Percentiles rank a stretch among this genome's conserved stretches.
These are phyloP conservation scores for Acleris cristana DNA, from an alignment of 2,888 invertebrate genomes.

Conservation along the genomic window DNA sequence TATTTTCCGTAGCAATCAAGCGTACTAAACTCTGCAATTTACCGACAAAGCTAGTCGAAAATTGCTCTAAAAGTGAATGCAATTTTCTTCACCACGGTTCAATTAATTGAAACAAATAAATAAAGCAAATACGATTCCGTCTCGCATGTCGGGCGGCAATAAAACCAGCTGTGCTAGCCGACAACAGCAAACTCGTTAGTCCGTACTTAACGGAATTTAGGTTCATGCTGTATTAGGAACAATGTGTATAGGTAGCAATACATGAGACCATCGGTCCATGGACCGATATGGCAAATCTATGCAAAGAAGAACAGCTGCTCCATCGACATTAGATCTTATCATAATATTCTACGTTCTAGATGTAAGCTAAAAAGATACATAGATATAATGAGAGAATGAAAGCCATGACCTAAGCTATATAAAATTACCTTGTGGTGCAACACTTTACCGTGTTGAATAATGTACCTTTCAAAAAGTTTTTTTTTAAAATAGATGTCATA, in stretches of 20 bases:
- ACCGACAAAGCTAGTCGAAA: constrained; percentile 12
- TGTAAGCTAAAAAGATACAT: no score
- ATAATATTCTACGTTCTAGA: no score
- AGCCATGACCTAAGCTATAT: no score
- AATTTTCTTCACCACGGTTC: constrained; percentile 31
- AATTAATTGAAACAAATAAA: constrained; percentile 48
- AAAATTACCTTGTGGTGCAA: no score
- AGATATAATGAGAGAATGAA: no score
- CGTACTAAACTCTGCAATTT: constrained; percentile 1
- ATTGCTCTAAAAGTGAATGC: constrained; percentile 13
- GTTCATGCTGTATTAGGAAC: constrained; percentile 28
- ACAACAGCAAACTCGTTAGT: constrained; percentile 47
- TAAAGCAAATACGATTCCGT: constrained; percentile 50
- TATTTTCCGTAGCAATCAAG: constrained; percentile 3
- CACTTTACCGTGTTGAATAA: no score
- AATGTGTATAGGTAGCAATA: no score
- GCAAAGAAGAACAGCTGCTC: background rate
- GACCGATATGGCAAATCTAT: background rate
- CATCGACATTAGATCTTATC: no score
- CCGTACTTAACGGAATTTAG: constrained; percentile 53
- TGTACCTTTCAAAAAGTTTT: no score
- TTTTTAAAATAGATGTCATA: no score
- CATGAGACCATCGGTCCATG: background rate
- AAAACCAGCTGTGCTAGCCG: constrained; percentile 54
- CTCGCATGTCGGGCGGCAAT: constrained; percentile 58